Percentiles rank a stretch among this genome's conserved stretches.
These are phyloP conservation scores for Octodonta nipae DNA, from an alignment of 2,888 invertebrate species.

Conservation along the genomic window DNA sequence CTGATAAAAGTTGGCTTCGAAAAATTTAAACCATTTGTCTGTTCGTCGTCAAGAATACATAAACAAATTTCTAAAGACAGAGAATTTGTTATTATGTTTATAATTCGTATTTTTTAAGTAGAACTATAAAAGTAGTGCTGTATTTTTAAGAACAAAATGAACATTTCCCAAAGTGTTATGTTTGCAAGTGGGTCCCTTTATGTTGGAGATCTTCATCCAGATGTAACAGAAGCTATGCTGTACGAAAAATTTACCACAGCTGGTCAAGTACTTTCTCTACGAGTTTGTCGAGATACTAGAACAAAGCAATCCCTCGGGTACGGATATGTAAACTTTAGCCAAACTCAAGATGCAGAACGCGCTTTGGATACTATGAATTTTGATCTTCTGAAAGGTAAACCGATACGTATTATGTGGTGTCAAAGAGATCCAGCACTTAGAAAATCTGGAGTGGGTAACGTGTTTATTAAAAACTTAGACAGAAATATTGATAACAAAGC, in stretches of 20 bases:
- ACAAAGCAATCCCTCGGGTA: slow-evolving; percentile 96
- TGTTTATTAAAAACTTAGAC: slow-evolving; percentile 98
- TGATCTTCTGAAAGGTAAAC: slow-evolving; percentile 89
- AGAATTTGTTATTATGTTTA: no score
- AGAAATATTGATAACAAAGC: slow-evolving; percentile 98
- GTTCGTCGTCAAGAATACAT: no score
- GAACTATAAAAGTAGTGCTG: no score
- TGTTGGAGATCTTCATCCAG: slow-evolving; percentile 95
- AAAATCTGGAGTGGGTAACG: slow-evolving; percentile 96
- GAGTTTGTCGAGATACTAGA: slow-evolving; percentile 95
- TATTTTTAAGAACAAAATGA: no score
- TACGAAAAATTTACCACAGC: slow-evolving; percentile 98
- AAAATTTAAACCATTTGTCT: no score
- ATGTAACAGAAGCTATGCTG: slow-evolving; percentile 96
- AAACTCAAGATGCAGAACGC: slow-evolving; percentile 95
- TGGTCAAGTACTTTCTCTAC: slow-evolving; percentile 93
- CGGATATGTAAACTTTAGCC: slow-evolving; percentile 99
- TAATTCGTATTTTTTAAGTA: no score
- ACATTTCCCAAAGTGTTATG: slow-evolving; percentile 40
- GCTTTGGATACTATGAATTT: slow-evolving; percentile 99
- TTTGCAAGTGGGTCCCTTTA: slow-evolving; percentile 93
- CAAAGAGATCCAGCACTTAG: slow-evolving; percentile 95
- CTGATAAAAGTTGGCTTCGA: no score
- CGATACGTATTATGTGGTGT: slow-evolving; percentile 99
- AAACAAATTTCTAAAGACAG: no score